These are phyloP conservation scores for Volucella inflata DNA, from an alignment of 2,888 invertebrate genomes.

Conservation along the genomic window DNA sequence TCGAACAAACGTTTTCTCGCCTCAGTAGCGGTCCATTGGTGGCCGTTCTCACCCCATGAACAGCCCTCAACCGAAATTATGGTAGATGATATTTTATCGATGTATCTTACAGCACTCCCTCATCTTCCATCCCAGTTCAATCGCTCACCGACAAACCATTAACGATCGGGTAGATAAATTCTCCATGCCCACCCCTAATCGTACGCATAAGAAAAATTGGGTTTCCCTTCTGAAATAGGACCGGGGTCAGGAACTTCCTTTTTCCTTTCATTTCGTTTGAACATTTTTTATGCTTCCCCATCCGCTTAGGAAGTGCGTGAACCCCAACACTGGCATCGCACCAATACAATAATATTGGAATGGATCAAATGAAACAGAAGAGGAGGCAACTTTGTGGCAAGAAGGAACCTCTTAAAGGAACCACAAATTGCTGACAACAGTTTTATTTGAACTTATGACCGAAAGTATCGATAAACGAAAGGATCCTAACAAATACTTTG, in stretches of 20 bases:
- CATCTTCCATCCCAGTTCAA: background rate
- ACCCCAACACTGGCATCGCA: no score
- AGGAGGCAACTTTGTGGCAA: background rate
- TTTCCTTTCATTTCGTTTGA: slow-evolving; percentile 28
- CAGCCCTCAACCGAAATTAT: slow-evolving; percentile 22
- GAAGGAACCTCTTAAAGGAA: slow-evolving; percentile 49
- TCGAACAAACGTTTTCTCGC: background rate
- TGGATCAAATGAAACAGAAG: no score
- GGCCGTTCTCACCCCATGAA: background rate
- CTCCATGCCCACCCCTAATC: background rate
- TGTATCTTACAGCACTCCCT: slow-evolving; percentile 6
- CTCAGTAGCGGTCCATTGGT: background rate
- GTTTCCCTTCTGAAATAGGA: background rate
- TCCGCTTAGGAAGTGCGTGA: background rate
- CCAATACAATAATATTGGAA: no score
- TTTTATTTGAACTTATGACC: slow-evolving; percentile 70
- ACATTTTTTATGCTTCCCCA: slow-evolving; percentile 23
- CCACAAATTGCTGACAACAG: slow-evolving; percentile 70
- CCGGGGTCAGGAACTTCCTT: slow-evolving; percentile 20
- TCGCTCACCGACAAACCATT: slow-evolving; percentile 39
- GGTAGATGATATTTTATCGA: slow-evolving; percentile 50
- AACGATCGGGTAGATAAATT: slow-evolving; percentile 62
- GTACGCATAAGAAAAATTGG: background rate
- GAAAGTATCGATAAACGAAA: slow-evolving; percentile 40
- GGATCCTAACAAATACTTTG: slow-evolving; percentile 18